These are phyloP conservation scores for Nemopilema nomurai DNA, from an alignment of 30 jellyfish, hydroid and myxozoan species.

Conservation along the genomic window DNA sequence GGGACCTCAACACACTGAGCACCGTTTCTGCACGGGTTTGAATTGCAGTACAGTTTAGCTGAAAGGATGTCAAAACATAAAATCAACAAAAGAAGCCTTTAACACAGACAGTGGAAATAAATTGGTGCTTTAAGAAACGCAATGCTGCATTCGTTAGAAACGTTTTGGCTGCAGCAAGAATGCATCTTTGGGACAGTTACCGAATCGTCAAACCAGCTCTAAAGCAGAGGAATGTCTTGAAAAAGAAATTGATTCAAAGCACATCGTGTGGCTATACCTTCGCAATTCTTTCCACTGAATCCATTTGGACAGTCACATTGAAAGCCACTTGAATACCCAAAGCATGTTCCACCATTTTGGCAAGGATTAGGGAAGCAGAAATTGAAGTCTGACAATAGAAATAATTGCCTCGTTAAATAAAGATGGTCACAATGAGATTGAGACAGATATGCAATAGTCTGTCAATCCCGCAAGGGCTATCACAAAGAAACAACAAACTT, in stretches of 20 bases:
- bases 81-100: constrained; percentile 1
- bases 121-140: not conserved
- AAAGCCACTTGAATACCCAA: constrained; percentile 95
- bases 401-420: not conserved
- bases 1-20: constrained; percentile 89
- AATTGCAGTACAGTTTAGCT: constrained; percentile 79
- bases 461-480: too few species aligned
- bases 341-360: constrained; percentile 91
- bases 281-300: constrained; percentile 84
- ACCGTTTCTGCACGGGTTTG: constrained; percentile 96
- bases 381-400: constrained; percentile 69
- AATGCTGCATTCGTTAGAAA: not conserved
- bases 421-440: too few species aligned
- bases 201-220: too few species aligned
- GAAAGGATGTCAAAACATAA: not conserved
- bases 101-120: not conserved
- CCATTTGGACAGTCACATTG: constrained; percentile 97
- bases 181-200: too few species aligned
- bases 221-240: too few species aligned
- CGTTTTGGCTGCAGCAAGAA: too few species aligned
- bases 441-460: too few species aligned
- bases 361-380: constrained; percentile 97
- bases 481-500: too few species aligned
- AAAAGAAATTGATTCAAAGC: not conserved
- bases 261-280: constrained; percentile 47